These are phyloP conservation scores for Hippopotamus amphibius DNA, from an alignment of 2,113 vertebrate genomes.

Conservation along the genomic window DNA sequence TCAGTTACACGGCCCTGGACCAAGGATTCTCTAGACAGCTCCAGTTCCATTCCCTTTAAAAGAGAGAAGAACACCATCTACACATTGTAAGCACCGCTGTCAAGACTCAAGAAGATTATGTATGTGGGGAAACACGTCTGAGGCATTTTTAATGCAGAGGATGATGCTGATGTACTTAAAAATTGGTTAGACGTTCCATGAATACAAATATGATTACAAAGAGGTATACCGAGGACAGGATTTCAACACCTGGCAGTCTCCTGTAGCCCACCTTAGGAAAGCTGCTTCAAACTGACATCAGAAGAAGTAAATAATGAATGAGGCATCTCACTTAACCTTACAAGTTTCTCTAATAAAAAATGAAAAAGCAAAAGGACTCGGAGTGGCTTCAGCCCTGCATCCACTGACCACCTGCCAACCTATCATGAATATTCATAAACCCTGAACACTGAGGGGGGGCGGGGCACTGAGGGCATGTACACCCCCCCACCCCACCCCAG, in stretches of 20 bases:
- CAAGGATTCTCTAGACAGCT: not conserved
- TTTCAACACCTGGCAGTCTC: not conserved
- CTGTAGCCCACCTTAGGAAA: not conserved
- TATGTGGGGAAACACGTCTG: not conserved
- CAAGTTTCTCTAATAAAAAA: slow-evolving; percentile 32
- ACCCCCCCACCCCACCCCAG: not conserved
- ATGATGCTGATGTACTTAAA: not conserved
- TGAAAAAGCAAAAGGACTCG: not conserved
- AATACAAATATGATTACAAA: not conserved
- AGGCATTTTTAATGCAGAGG: not conserved
- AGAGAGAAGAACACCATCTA: not conserved
- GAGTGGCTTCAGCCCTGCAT: not conserved
- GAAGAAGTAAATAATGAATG: slow-evolving; percentile 26
- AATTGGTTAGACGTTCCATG: not conserved
- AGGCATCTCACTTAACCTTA: not conserved
- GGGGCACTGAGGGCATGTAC: not conserved
- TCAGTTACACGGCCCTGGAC: not conserved
- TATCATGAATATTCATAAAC: slow-evolving; percentile 69
- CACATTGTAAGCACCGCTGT: not conserved
- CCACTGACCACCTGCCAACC: slow-evolving; percentile 53
- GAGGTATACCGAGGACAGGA: not conserved
- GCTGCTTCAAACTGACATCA: not conserved
- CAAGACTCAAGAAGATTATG: not conserved
- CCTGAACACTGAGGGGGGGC: not conserved
- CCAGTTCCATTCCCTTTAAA: not conserved